phyloP scores from a whole-genome alignment of 2,113 vertebrate genomes.

The Tricholaema leucomelas region DNA sequence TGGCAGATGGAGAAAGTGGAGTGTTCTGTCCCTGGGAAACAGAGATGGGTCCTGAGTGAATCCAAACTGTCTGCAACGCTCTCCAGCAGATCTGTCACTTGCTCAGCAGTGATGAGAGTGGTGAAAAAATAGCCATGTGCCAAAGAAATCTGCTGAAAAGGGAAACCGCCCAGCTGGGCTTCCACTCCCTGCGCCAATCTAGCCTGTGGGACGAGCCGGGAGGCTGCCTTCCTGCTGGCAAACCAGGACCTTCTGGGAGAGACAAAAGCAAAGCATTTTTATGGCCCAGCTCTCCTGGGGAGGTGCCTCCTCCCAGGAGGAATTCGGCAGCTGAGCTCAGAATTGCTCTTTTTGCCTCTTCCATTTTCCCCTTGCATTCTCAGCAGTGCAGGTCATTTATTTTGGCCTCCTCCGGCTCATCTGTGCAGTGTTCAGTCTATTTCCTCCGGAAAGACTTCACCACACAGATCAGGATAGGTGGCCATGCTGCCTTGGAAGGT shows the following conservation, averaged over 20 bases:
- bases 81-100: slow-evolving; percentile 41
- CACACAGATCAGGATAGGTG: rapidly evolving
- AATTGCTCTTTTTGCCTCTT: slow-evolving; percentile 5
- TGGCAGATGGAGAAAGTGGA: neutral
- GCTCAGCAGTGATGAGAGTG: slow-evolving; percentile 18
- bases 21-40: slow-evolving; percentile 1
- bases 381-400: neutral
- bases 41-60: neutral
- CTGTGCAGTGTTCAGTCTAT: neutral
- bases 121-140: slow-evolving; percentile 47
- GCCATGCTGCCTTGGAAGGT: rapidly evolving
- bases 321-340: neutral
- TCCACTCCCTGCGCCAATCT: neutral
- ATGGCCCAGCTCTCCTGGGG: neutral
- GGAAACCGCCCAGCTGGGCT: slow-evolving; percentile 48
- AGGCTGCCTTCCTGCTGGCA: slow-evolving; percentile 18
- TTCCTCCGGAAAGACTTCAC: neutral
- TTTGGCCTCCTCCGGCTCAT: neutral
- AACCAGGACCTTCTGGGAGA: slow-evolving; percentile 28
- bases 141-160: slow-evolving; percentile 41
- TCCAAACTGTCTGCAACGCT: neutral
- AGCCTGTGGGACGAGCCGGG: neutral
- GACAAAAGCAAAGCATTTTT: neutral
- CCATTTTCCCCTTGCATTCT: neutral
- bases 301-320: neutral